Evolutionary conservation across 1,140 invertebrate species (phyloP), one percentile per base, ranked within the genome.

Genomic region (Andricus grossulariae): DNA sequence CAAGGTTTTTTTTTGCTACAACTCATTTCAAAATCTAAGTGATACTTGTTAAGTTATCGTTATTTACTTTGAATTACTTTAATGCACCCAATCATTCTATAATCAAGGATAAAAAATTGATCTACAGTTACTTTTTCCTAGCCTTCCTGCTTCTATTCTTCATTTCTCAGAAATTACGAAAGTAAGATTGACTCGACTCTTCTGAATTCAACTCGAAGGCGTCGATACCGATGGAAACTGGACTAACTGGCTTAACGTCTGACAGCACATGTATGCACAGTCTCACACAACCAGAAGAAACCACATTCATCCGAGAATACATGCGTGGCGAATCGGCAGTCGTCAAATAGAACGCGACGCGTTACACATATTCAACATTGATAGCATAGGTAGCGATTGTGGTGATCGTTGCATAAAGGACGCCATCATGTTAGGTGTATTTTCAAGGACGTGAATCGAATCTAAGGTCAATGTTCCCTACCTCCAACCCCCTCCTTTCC

Each of bases 391-490:
- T 45, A 45, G 86, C 86, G 81, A 87, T 87, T 87, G 85, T 87
- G 85, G 82, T 77, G 82, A 85, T 82, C 85, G 85, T 90, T 90
- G 89, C 88, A 90, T 90, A 90, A 90, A 89, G 81, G 82, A 78
- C 85, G 85, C 86, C 88, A 89, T 89, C 85, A 87, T 76, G 80
- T 81, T 81, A 80, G 82, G 87, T 83, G 85, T 87, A 89, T 81
- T 85, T 84, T 90, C 88, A 89, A 90, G 89, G 89, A 89, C 89
- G 88, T 83, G 79, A 82, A 77, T 88, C 87, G 85, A 90, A 89
- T 86, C 88, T 80, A 84, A 88, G 88, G 88, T 89, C 89, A 90
- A 88, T 82, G 88, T 84, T 88, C 89, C 83, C 19, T 72, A 57
- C 77, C 66, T 71, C 75, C 39, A 21, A 73, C 50, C 45, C 60